A percentile compares a stretch with the other conserved stretches of the same genome.
phyloP scores from a whole-genome alignment of 2,888 invertebrate genomes.

The Parelbella ahira region DNA sequence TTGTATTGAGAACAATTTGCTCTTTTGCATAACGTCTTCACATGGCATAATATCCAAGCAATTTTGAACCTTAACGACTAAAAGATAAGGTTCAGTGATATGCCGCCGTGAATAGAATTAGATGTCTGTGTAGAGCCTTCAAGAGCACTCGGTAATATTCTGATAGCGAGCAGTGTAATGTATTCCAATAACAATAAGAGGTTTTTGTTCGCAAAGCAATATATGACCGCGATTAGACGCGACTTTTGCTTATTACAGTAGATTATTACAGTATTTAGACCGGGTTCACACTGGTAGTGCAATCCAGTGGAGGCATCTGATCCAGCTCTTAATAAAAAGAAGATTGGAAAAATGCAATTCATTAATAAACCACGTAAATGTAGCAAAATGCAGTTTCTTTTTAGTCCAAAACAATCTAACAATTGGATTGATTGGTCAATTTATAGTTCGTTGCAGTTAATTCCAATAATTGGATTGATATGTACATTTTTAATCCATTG shows the following conservation, averaged over 20 bases:
- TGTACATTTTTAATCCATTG: too few species aligned
- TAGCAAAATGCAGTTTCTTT: too few species aligned
- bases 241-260: conserved; percentile 9
- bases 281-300: too few species aligned
- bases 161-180: conserved; percentile 18
- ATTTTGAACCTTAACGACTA: conserved; percentile 7
- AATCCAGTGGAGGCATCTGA: too few species aligned
- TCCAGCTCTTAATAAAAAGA: too few species aligned
- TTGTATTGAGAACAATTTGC: conserved; percentile 11
- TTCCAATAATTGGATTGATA: too few species aligned
- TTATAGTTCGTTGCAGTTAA: too few species aligned
- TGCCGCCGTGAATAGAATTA: neutral
- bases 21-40: conserved; percentile 1
- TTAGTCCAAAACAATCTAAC: too few species aligned
- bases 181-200: conserved; percentile 22
- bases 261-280: too few species aligned
- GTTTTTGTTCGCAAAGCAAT: conserved; percentile 14
- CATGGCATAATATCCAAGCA: neutral
- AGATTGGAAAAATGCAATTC: too few species aligned
- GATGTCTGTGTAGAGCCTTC: conserved; percentile 2
- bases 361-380: too few species aligned
- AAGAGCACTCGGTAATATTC: conserved; percentile 19
- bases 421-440: too few species aligned
- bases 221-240: conserved; percentile 16
- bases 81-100: neutral